Base-by-base conservation (phyloP, 2,113 vertebrate species). In the Platysteira castanea region DNA sequence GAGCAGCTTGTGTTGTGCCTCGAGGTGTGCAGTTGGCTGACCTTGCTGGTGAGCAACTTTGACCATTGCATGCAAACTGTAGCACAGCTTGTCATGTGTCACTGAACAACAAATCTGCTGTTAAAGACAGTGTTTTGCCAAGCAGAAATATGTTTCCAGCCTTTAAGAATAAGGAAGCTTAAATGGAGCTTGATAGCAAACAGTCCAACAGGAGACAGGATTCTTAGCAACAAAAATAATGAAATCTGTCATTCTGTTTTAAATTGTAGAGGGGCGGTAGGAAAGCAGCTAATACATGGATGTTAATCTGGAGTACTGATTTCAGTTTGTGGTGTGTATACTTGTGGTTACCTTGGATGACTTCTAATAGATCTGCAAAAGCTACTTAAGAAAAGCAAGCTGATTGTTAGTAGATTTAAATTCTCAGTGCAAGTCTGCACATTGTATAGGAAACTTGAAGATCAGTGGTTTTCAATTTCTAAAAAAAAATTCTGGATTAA, bases 191-290 rank as follows among this genome's bases (percentile, higher is more conserved):
- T 75, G 54, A 85, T 86, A 96, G 98, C 95, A 89, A 97, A 96
- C 91, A 91, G 89, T 91, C 79, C 56, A 47, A 37, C 28, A 94
- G 95, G 96, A 98, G 96, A 98, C 97, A 97, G 91, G 97, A 98
- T 98, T 98, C 97, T 96, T 89, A 95, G 98, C 98, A 98, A 98
- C 97, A 86, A 71, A 92, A 68, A 50, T 79, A 87, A 87, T 92
- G 91, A 86, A 84, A 86, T 92, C 84, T 91, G 73, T 93, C 28
- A 41, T 64, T 90, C 13, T 23, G n/a, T 57, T n/a, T 81, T 64
- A 61, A 80, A 33, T 18, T 79, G 20, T 57, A 37, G 46, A 85
- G 65, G 9, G 73, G 17, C 4, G 0, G 28, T 73, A 88, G 57
- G n/a, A 79, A 76, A 91, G 30, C 15, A 47, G n/a, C 41, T 85